Evolutionary conservation across 1,140 invertebrate species (phyloP).

Genomic region (Caenorhabditis inopinata): DNA sequence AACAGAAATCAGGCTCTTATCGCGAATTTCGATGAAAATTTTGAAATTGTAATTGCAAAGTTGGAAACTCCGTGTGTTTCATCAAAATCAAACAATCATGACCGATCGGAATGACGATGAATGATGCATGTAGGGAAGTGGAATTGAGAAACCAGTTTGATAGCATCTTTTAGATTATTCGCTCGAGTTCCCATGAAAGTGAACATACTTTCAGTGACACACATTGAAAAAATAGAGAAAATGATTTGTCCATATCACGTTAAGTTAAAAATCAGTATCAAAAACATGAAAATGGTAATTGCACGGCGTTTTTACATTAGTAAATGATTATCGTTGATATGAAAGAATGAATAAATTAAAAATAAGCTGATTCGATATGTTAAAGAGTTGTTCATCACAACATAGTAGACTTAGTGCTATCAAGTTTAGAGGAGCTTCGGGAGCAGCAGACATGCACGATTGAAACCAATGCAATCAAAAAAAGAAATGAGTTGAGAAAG

Average conservation of each 20-base stretch:
- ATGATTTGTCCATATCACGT: too few species aligned
- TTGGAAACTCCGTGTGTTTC: too few species aligned
- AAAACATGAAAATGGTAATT: too few species aligned
- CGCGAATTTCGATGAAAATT: slow-evolving; percentile 1
- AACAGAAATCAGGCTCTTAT: neutral
- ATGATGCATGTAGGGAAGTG: neutral
- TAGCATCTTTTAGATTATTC: neutral
- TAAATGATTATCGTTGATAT: too few species aligned
- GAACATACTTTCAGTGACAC: neutral
- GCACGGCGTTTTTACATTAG: too few species aligned
- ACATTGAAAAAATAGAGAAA: neutral
- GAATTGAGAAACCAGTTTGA: neutral
- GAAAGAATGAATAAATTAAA: neutral
- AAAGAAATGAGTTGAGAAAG: slow-evolving; percentile 19
- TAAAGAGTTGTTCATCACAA: neutral
- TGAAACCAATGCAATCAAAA: slow-evolving; percentile 15
- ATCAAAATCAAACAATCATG: neutral
- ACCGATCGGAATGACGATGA: too few species aligned
- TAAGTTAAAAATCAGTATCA: too few species aligned
- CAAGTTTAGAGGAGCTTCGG: neutral
- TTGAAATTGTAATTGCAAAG: neutral
- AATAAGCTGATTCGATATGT: neutral
- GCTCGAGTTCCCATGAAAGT: neutral
- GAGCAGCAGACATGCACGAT: slow-evolving; percentile 14
- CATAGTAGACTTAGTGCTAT: neutral